These are phyloP conservation scores for Poecilia velifera DNA, from an alignment of 2,797 vertebrate genomes.

Conservation along the genomic window DNA sequence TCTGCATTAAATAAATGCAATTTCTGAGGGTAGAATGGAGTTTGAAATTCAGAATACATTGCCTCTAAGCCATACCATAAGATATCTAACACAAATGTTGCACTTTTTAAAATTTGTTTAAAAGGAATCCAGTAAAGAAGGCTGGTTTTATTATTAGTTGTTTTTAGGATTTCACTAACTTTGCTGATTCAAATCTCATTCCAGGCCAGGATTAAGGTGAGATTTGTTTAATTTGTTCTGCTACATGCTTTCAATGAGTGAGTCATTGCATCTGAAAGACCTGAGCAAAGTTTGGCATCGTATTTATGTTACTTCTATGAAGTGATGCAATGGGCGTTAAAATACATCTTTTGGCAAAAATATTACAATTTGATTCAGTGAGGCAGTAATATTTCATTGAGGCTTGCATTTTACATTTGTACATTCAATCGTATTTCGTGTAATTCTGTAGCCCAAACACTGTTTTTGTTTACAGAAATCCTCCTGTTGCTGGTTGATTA, in stretches of 20 bases:
- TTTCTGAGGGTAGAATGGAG: slow-evolving; percentile 2
- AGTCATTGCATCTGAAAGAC: slow-evolving; percentile 30
- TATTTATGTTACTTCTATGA: slow-evolving; percentile 70
- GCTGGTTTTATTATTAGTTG: slow-evolving; percentile 19
- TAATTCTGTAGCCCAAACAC: neutral
- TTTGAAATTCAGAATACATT: slow-evolving; percentile 28
- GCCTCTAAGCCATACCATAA: slow-evolving; percentile 37
- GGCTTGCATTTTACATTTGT: neutral
- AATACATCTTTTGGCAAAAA: slow-evolving; percentile 30
- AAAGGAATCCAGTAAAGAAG: slow-evolving; percentile 6
- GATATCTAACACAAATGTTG: slow-evolving; percentile 21
- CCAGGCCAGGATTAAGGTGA: slow-evolving; percentile 8
- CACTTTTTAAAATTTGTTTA: slow-evolving; percentile 34
- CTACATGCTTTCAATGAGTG: slow-evolving; percentile 34
- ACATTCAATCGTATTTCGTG: neutral
- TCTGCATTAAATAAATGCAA: slow-evolving; percentile 11
- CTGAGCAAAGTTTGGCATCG: slow-evolving; percentile 28
- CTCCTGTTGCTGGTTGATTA: neutral
- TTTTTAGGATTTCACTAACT: neutral
- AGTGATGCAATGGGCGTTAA: slow-evolving; percentile 54
- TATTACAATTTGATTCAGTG: slow-evolving; percentile 18
- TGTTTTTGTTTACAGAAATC: slow-evolving; percentile 3
- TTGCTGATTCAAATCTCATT: slow-evolving; percentile 20
- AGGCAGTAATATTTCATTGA: slow-evolving; percentile 9
- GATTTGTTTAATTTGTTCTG: neutral